Evolutionary conservation across 2,113 vertebrate species (phyloP).

Genomic region (Leuciscus idus): DNA sequence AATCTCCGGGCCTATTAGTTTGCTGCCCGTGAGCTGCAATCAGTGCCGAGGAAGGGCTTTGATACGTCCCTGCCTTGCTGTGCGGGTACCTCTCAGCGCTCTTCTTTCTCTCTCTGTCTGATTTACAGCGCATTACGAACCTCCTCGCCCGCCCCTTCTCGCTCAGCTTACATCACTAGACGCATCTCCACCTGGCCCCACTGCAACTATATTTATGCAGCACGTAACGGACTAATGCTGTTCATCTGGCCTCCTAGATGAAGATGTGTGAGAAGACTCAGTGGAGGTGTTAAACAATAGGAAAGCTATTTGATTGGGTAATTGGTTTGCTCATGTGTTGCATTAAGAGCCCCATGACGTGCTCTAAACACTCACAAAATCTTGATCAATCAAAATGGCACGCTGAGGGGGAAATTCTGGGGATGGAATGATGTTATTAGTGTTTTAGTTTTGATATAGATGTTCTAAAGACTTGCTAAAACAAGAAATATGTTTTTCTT

Average conservation of each 20-base stretch:
- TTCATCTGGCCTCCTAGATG: slow-evolving; percentile 27
- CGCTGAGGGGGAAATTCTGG: background rate
- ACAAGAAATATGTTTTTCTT: background rate
- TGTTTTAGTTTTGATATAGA: background rate
- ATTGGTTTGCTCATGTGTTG: slow-evolving; percentile 30
- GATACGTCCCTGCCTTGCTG: slow-evolving; percentile 24
- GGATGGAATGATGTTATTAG: background rate
- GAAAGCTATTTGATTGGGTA: slow-evolving; percentile 41
- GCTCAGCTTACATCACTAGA: slow-evolving; percentile 10
- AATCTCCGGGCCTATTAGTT: slow-evolving; percentile 60
- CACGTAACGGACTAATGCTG: background rate
- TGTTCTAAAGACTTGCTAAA: background rate
- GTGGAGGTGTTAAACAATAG: slow-evolving; percentile 40
- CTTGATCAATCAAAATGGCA: slow-evolving; percentile 12
- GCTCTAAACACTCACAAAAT: slow-evolving; percentile 22
- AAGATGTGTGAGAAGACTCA: background rate
- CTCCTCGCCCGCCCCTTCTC: slow-evolving; percentile 1
- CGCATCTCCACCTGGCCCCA: background rate
- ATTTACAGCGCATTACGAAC: slow-evolving; percentile 39
- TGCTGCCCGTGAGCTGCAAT: slow-evolving; percentile 43
- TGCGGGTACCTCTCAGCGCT: slow-evolving; percentile 14
- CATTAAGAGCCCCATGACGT: background rate
- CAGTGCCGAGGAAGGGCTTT: slow-evolving; percentile 35
- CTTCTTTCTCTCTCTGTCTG: slow-evolving; percentile 17
- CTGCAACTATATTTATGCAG: slow-evolving; percentile 30